Base-by-base conservation (phyloP, 2,888 invertebrate species). In the Cancer borealis region DNA sequence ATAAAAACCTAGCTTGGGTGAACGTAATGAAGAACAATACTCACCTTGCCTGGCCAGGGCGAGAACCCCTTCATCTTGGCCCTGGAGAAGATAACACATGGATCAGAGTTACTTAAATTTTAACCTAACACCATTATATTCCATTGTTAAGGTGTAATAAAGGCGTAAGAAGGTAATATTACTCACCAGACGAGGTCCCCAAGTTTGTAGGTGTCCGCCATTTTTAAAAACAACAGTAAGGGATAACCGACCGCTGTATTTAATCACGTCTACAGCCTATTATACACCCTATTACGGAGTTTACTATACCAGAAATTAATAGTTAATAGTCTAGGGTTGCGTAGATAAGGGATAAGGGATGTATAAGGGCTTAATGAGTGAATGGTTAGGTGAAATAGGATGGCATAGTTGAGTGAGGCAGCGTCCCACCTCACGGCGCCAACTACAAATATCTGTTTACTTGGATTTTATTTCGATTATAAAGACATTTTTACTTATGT, bases 1-100 rank as follows among this genome's bases (percentile, higher is more conserved):
- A 39, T 39, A 39, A 39, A 39, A 39, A 39, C 39, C 39, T 39
- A 39, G 39, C 39, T 2, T 39, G 39, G 39, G 39, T 39, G 39
- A 1, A 39, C 39, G 39, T 39, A 39, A 39, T 39, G 39, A 39
- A 39, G 39, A 39, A 39, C 47, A 14, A 21, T 84, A 98, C 98
- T 98, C 97, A 99, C 99, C 98, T 98, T 98, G 97, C 98, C 99
- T 96, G 99, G 99, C 99, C 99, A 99, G 96, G 99, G 98, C 96
- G 98, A 98, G 97, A 98, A 99, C 96, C 99, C 98, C 97, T 99
- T 99, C 99, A 99, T 99, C 97, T 99, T 99, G 95, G 99, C 99
- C 99, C 99, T 99, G 97, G 96, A 96, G 96, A 96, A 96, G 96
- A 0, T 0, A 47, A 6, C 30, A 47, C 47, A 26, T 26, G 1